Conservation (phyloP, 2,113 vertebrate species). For the Sus scrofa region DNA sequence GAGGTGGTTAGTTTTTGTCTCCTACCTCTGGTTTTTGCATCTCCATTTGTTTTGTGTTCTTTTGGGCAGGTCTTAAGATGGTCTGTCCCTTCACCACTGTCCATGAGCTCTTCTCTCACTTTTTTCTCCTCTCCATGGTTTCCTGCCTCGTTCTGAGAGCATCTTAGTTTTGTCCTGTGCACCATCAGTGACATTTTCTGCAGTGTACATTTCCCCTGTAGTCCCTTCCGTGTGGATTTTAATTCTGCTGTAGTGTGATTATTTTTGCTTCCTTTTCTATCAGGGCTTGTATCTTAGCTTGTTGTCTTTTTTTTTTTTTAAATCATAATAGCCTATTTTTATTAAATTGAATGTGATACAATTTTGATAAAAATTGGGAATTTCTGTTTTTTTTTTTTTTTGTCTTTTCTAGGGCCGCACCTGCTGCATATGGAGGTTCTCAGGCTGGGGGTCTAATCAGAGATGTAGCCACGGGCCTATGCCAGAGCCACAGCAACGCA, state of each 20-base stretch:
- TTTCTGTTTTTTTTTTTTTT: too few relatives aligned
- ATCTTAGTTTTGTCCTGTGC: not conserved
- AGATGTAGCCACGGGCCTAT: too few relatives aligned
- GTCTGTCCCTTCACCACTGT: not conserved
- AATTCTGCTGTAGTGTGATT: not conserved
- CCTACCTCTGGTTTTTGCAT: not conserved
- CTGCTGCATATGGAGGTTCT: too few relatives aligned
- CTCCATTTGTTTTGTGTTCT: not conserved
- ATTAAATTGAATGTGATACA: too few relatives aligned
- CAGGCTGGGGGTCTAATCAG: too few relatives aligned
- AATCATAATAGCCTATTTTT: too few relatives aligned
- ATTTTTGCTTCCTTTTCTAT: constrained; percentile 28
- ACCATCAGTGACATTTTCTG: not conserved
- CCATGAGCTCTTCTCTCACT: not conserved
- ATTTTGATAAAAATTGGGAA: too few relatives aligned
- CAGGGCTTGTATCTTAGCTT: not conserved
- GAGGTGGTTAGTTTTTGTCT: not conserved
- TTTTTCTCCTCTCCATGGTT: not conserved
- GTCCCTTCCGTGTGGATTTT: not conserved
- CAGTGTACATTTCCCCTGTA: not conserved
- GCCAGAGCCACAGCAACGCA: too few relatives aligned
- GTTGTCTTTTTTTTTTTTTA: not conserved
- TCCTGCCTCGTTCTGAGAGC: not conserved
- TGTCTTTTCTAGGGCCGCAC: too few relatives aligned
- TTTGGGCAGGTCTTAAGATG: not conserved